phyloP scores from a whole-genome alignment of 2,888 invertebrate genomes.

The Agrotis ipsilon region DNA sequence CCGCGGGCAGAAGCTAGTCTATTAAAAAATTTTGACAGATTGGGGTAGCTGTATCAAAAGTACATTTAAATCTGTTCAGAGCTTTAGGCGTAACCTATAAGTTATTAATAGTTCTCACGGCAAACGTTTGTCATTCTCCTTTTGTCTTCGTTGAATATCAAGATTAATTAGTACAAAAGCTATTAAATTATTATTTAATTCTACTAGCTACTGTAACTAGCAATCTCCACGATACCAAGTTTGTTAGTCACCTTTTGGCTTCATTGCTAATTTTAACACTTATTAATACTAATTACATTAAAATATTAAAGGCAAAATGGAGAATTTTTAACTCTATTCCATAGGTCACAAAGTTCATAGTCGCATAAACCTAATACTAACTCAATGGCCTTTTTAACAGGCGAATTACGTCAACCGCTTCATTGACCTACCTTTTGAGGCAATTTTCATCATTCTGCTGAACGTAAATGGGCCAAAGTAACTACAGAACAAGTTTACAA shows the following conservation, averaged over 20 bases:
- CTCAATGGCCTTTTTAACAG: slow-evolving; percentile 17
- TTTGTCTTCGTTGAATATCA: too few species aligned
- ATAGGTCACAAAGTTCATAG: background rate
- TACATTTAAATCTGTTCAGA: too few species aligned
- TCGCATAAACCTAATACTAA: background rate
- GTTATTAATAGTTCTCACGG: too few species aligned
- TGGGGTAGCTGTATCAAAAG: too few species aligned
- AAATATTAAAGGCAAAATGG: background rate
- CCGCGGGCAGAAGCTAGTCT: too few species aligned
- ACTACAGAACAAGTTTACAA: background rate
- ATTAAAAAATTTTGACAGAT: too few species aligned
- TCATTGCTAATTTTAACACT: slow-evolving; percentile 21
- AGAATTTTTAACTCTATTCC: slow-evolving; percentile 15
- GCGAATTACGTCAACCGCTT: slow-evolving; percentile 36
- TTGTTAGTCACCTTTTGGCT: slow-evolving; percentile 10
- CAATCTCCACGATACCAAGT: background rate
- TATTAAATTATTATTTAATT: too few species aligned
- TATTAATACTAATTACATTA: slow-evolving; percentile 29
- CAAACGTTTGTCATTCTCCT: too few species aligned
- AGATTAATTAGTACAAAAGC: too few species aligned
- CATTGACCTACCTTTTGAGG: slow-evolving; percentile 50
- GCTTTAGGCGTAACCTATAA: too few species aligned
- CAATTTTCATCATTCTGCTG: slow-evolving; percentile 14
- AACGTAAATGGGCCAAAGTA: slow-evolving; percentile 4
- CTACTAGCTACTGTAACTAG: too few species aligned